Evolutionary conservation across 2,888 invertebrate species (phyloP).

Genomic region (Melinaea marsaeus): DNA sequence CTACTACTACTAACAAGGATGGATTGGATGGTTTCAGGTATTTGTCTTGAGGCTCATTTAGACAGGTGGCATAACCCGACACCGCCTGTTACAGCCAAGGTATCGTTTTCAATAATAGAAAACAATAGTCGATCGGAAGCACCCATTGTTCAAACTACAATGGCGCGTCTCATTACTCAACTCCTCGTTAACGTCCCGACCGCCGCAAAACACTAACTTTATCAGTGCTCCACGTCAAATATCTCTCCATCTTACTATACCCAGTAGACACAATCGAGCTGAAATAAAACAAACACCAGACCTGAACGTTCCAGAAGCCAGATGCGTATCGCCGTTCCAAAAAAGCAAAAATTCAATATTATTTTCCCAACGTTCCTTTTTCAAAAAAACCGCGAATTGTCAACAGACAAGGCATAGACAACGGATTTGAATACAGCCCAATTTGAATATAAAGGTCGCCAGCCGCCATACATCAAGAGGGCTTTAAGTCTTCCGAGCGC

Average conservation of each 20-base stretch:
- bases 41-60: conserved; percentile 25
- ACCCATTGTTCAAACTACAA: conserved; percentile 73
- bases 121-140: conserved; percentile 65
- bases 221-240: conserved; percentile 71
- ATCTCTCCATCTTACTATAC: conserved; percentile 72
- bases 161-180: conserved; percentile 74
- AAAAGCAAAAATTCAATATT: conserved; percentile 63
- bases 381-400: conserved; percentile 72
- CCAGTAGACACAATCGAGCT: conserved; percentile 64
- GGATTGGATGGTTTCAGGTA: background rate
- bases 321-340: conserved; percentile 71
- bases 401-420: conserved; percentile 67
- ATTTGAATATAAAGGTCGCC: conserved; percentile 77
- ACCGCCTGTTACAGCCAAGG: conserved; percentile 24
- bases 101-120: conserved; percentile 65
- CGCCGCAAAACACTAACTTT: conserved; percentile 73
- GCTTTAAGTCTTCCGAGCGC: conserved; percentile 75
- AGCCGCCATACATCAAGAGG: conserved; percentile 71
- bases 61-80: conserved; percentile 34
- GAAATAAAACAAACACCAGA: conserved; percentile 58
- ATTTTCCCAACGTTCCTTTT: conserved; percentile 72
- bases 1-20: conserved; percentile 5
- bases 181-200: conserved; percentile 69
- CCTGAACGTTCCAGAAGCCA: conserved; percentile 60
- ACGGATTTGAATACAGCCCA: conserved; percentile 70